A percentile compares a stretch with the other conserved stretches of the same genome.
These are phyloP conservation scores for Campylorhamphus procurvoides DNA, from an alignment of 2,113 vertebrate species.

Conservation along the genomic window DNA sequence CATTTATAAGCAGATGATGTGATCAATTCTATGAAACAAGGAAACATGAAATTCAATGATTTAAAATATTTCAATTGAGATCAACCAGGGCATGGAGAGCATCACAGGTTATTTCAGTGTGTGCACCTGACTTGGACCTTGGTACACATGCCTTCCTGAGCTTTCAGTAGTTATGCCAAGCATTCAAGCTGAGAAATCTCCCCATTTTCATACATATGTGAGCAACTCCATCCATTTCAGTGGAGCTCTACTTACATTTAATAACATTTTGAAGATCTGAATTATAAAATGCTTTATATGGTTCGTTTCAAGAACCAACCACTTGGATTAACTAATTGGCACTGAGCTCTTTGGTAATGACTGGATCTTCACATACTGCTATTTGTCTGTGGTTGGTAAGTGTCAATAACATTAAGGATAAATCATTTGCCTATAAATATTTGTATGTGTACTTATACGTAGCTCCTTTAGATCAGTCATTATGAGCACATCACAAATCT, in stretches of 20 bases:
- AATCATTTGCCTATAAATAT: neutral
- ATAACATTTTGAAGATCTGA: neutral
- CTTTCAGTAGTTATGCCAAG: neutral
- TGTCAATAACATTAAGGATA: neutral
- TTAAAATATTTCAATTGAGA: neutral
- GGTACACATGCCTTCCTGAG: neutral
- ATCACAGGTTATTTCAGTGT: fast-evolving
- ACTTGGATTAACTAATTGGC: neutral
- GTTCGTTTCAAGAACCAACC: neutral
- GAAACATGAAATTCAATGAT: neutral
- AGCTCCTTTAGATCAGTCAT: neutral
- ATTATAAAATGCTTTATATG: neutral
- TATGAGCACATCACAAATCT: neutral
- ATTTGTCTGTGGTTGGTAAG: neutral
- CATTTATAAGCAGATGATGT: neutral
- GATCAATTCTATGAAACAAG: neutral
- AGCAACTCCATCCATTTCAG: neutral
- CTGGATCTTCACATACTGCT: neutral
- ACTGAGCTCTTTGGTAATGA: neutral
- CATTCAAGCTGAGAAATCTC: neutral
- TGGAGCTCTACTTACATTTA: neutral
- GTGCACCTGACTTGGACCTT: neutral
- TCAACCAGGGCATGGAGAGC: neutral
- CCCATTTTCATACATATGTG: neutral
- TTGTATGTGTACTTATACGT: neutral